These are phyloP conservation scores for Sorex maritimensis DNA, from an alignment of 2,797 vertebrate genomes.

Conservation along the genomic window DNA sequence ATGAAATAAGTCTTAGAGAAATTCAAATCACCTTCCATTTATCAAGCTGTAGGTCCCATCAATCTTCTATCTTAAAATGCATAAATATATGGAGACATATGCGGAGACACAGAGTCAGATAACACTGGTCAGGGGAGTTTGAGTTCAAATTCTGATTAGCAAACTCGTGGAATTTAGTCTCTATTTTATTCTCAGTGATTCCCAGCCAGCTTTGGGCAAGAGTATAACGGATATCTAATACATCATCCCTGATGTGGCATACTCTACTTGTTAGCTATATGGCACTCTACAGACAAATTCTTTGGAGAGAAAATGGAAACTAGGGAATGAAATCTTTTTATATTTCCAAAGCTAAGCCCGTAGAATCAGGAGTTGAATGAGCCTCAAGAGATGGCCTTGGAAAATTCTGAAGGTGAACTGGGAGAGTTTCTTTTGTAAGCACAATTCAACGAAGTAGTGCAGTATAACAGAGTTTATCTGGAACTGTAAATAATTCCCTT, in stretches of 20 bases:
- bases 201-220: background rate
- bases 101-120: conserved; percentile 2
- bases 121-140: background rate
- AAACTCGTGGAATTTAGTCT: background rate
- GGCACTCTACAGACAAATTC: conserved; percentile 17
- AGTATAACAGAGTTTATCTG: conserved; percentile 47
- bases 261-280: background rate
- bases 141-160: conserved; percentile 7
- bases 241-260: background rate
- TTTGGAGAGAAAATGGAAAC: background rate
- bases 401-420: conserved; percentile 41
- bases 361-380: background rate
- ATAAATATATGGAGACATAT: background rate
- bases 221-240: background rate
- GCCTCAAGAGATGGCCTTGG: background rate
- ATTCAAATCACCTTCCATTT: conserved; percentile 55
- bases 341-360: conserved; percentile 22
- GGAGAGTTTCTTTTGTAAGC: conserved; percentile 40
- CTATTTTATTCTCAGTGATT: conserved; percentile 11
- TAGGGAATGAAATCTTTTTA: background rate
- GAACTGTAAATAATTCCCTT: conserved; percentile 52
- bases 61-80: conserved; percentile 14
- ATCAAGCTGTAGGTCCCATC: background rate
- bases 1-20: background rate
- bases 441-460: conserved; percentile 45